phyloP scores from a whole-genome alignment of 2,888 invertebrate genomes.

The Lumbricus terrestris region DNA sequence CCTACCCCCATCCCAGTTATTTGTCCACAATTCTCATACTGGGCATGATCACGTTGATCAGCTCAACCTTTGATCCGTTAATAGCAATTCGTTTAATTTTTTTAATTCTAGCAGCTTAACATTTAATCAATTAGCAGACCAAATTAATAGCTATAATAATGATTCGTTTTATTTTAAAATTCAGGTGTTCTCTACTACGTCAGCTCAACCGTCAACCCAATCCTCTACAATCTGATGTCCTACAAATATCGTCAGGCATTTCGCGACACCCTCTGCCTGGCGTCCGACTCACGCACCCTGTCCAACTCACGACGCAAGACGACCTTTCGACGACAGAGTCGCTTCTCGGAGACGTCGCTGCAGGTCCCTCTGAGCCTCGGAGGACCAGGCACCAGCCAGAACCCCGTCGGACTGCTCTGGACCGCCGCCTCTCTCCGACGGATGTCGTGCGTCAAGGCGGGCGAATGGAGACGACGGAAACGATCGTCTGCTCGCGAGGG shows the following conservation, averaged over 20 bases:
- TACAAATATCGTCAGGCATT: conserved; percentile 89
- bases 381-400: background rate
- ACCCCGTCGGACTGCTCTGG: background rate
- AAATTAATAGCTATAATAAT: background rate
- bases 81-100: too few species aligned
- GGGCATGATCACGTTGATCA: too few species aligned
- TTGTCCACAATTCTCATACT: too few species aligned
- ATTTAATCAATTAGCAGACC: too few species aligned
- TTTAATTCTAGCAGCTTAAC: too few species aligned
- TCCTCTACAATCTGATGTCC: conserved; percentile 91
- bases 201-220: conserved; percentile 88
- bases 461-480: background rate
- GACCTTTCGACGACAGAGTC: background rate
- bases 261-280: conserved; percentile 66
- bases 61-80: too few species aligned
- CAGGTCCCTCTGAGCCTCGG: background rate
- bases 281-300: background rate
- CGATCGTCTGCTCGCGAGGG: background rate
- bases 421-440: background rate
- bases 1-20: too few species aligned
- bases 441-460: background rate
- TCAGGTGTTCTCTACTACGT: conserved; percentile 70
- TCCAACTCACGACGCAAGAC: background rate
- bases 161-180: background rate
- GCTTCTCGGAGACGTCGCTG: background rate